Evolutionary conservation across 2,888 invertebrate genomes (phyloP).

Genomic region (Xestia ashworthii): DNA sequence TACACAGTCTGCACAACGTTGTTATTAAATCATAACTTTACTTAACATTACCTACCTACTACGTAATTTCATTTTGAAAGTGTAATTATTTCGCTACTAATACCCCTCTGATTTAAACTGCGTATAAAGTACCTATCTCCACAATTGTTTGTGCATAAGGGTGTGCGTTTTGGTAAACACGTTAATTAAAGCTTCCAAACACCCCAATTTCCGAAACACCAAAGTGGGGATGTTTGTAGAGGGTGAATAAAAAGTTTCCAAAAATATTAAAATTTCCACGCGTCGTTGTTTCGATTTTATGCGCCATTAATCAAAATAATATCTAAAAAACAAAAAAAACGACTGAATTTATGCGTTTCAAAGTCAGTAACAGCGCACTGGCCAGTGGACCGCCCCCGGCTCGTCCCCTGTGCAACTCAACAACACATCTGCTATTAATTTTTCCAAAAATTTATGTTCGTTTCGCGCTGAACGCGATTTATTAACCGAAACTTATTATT

Average conservation of each 20-base stretch:
- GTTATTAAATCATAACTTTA: slow-evolving; percentile 60
- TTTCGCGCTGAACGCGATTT: slow-evolving; percentile 86
- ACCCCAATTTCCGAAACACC: slow-evolving; percentile 67
- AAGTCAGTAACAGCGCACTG: slow-evolving; percentile 80
- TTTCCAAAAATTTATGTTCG: slow-evolving; percentile 85
- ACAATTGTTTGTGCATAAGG: slow-evolving; percentile 68
- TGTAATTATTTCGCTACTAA: slow-evolving; percentile 55
- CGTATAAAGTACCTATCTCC: slow-evolving; percentile 60
- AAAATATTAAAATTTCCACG: slow-evolving; percentile 80
- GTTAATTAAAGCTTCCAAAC: slow-evolving; percentile 68
- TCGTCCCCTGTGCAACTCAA: slow-evolving; percentile 80
- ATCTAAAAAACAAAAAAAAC: slow-evolving; percentile 84
- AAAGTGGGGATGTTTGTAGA: slow-evolving; percentile 56
- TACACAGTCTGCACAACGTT: slow-evolving; percentile 38
- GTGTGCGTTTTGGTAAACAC: slow-evolving; percentile 68
- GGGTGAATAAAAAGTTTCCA: slow-evolving; percentile 68
- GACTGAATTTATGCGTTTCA: slow-evolving; percentile 88
- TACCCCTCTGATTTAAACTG: slow-evolving; percentile 59
- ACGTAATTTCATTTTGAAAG: slow-evolving; percentile 54
- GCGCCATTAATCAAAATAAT: slow-evolving; percentile 87
- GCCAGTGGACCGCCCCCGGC: slow-evolving; percentile 77
- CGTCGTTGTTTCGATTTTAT: slow-evolving; percentile 85
- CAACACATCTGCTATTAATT: slow-evolving; percentile 90
- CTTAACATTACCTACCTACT: slow-evolving; percentile 37
- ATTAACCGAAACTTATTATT: slow-evolving; percentile 88